Evolutionary conservation across 2,888 invertebrate genomes (phyloP), one percentile per base, ranked within the genome.

Genomic region (Dendrolimus houi): DNA sequence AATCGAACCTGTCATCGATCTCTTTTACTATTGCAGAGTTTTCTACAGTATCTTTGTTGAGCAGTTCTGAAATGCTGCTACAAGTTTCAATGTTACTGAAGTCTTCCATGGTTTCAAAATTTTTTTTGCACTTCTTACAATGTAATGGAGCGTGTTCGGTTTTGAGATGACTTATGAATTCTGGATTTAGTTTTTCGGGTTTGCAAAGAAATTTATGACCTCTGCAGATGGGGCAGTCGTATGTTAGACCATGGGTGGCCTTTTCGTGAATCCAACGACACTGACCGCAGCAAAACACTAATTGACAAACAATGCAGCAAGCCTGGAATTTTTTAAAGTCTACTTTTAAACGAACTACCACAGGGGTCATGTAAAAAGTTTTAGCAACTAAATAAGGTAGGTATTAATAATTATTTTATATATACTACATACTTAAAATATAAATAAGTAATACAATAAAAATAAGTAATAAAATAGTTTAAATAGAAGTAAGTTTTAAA

Each of bases 191-290:
- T 52, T 75, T 64, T 57, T 80, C 68, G 0, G 85, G 83, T 14
- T 68, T 68, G 64, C 87, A 88, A 47, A 87, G 77, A 60, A 78
- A 87, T 58, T 69, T 75, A 13, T 70, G 65, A 9, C 83, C 85
- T 58, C 90, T 75, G 60, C 91, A 91, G 58, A 91, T 79, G 0
- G 83, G 79, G 55, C 91, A 91, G 57, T 91, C 84, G 70, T 79
- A 91, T 7, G 72, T 70, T 1, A 91, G 75, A 2, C 74, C 77
- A 71, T 91, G 91, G 2, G 71, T 64, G 1, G 58, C 60, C 57
- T 69, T 66, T 54, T 91, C 91, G 80, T 91, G 91, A 55, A 72
- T 80, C 71, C 82, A 74, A 12, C 91, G 87, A 58, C 91, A 91
- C 12, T 84, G 71, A 2, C 70, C 72, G 57, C 91, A 91, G 69